Percentiles rank a stretch among this genome's conserved stretches.
Conservation (phyloP, 2,113 vertebrate species). For the Labeo catla region DNA sequence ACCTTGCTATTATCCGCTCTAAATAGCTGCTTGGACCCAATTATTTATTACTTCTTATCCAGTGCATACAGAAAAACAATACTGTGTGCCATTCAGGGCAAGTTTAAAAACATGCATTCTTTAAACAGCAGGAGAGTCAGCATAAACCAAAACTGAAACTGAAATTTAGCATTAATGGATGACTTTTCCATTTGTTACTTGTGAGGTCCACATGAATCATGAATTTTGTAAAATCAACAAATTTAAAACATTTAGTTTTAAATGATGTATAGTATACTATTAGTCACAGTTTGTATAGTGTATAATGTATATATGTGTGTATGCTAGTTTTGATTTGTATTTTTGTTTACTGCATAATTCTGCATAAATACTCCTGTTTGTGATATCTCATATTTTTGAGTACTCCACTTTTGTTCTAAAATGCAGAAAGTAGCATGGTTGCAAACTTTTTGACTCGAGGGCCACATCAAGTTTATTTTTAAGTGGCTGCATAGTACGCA, state of each 20-base stretch:
- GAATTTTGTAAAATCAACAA: not conserved
- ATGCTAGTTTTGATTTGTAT: too few relatives aligned
- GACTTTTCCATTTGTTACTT: not conserved
- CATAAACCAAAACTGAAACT: conserved; percentile 60
- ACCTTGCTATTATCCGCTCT: conserved; percentile 70
- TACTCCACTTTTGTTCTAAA: too few relatives aligned
- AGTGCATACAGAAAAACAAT: conserved; percentile 67
- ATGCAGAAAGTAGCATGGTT: too few relatives aligned
- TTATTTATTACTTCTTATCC: conserved; percentile 74
- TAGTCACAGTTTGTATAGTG: not conserved
- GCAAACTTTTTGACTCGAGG: too few relatives aligned
- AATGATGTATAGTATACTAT: not conserved
- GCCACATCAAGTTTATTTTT: too few relatives aligned
- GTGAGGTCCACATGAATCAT: not conserved
- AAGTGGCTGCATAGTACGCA: too few relatives aligned
- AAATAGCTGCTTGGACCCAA: conserved; percentile 75
- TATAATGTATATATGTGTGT: too few relatives aligned
- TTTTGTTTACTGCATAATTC: too few relatives aligned
- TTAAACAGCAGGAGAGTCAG: conserved; percentile 53
- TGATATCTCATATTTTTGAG: too few relatives aligned
- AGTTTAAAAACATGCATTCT: conserved; percentile 63
- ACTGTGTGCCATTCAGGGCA: conserved; percentile 62
- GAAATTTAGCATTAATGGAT: conserved; percentile 50
- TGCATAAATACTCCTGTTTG: too few relatives aligned
- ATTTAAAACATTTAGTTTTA: not conserved